Percentiles rank a stretch among this genome's conserved stretches.
These are phyloP conservation scores for Chaetodon auriga DNA, from an alignment of 2,113 vertebrate genomes.

Conservation along the genomic window DNA sequence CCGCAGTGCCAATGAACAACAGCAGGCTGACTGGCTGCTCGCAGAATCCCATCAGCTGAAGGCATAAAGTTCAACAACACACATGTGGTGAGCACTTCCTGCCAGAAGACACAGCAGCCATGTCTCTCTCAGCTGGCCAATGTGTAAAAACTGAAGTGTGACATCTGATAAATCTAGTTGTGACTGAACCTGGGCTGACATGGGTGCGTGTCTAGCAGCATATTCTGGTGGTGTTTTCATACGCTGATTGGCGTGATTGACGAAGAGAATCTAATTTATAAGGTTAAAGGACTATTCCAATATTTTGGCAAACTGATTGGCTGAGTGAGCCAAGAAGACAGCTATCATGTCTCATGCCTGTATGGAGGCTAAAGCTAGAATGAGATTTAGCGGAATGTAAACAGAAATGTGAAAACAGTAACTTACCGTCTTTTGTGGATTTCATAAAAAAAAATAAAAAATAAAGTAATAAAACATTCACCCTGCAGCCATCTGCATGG, in stretches of 20 bases:
- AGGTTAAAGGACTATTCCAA: neutral
- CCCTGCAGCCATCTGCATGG: neutral
- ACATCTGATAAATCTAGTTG: neutral
- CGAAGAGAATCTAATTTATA: neutral
- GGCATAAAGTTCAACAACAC: neutral
- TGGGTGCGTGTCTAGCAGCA: neutral
- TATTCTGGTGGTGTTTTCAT: neutral
- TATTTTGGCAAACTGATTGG: neutral
- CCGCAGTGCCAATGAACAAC: conserved; percentile 96
- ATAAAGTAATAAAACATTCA: neutral
- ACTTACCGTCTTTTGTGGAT: neutral
- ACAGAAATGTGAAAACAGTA: neutral
- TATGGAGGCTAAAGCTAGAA: neutral
- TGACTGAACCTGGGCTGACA: neutral
- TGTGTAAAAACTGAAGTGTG: neutral
- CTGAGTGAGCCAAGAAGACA: neutral
- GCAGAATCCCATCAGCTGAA: conserved; percentile 90
- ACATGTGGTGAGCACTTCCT: neutral
- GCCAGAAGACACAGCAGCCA: neutral
- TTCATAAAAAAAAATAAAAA: neutral
- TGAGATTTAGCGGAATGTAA: neutral
- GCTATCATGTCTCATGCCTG: neutral
- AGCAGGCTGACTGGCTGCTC: conserved; percentile 91
- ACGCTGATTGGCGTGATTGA: neutral
- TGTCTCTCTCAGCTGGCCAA: neutral